Percentiles rank a stretch among this genome's conserved stretches.
These are phyloP conservation scores for Malurus alboscapulatus DNA, from an alignment of 2,113 vertebrate genomes.

Conservation along the genomic window DNA sequence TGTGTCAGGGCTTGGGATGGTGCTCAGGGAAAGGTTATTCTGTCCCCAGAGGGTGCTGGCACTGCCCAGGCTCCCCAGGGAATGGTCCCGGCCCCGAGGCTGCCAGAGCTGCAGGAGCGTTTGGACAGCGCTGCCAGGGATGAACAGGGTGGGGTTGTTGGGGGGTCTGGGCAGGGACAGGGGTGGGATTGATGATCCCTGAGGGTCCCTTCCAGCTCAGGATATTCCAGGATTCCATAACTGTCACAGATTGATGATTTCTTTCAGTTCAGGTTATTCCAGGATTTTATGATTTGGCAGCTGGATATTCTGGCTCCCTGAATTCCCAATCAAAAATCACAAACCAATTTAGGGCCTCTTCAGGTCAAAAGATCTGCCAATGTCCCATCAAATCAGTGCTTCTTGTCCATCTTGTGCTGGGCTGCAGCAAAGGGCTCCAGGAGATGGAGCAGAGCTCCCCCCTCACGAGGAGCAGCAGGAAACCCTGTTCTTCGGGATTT, in stretches of 20 bases:
- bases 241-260: accelerated
- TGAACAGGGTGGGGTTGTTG: too few relatives aligned
- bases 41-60: background rate
- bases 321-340: background rate
- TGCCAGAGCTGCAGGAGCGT: background rate
- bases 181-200: too few relatives aligned
- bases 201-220: too few relatives aligned
- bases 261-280: background rate
- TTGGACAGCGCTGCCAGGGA: background rate
- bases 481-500: background rate
- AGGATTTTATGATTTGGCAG: background rate
- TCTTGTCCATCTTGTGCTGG: too few relatives aligned
- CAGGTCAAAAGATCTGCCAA: background rate
- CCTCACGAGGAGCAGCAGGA: background rate
- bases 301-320: background rate
- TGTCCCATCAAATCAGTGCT: background rate
- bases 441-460: background rate
- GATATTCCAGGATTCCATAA: too few relatives aligned
- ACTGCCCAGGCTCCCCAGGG: background rate
- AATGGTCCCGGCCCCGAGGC: background rate
- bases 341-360: background rate
- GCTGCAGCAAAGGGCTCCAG: background rate
- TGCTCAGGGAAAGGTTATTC: background rate
- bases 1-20: background rate
- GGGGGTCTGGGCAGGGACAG: too few relatives aligned